Conservation (phyloP, 2,888 invertebrate genomes). For the Hermaeophaga mercurialis region DNA sequence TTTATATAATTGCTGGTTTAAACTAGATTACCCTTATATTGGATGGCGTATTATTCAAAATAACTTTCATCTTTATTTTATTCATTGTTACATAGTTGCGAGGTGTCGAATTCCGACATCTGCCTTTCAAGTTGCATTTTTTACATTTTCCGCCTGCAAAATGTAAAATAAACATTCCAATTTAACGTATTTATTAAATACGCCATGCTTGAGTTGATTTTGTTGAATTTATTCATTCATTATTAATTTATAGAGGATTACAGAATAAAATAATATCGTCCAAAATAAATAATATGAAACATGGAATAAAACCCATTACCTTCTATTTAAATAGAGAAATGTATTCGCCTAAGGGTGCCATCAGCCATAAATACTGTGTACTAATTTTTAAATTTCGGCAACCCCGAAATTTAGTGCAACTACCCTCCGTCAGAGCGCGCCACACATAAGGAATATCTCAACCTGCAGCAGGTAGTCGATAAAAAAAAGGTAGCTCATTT, state of each 20-base stretch:
- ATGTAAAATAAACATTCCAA: no score
- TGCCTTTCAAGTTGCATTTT: no score
- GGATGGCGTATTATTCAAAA: neutral
- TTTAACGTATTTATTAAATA: no score
- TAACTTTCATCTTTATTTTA: neutral
- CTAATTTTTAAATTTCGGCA: slow-evolving; percentile 53
- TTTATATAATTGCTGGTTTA: slow-evolving; percentile 13
- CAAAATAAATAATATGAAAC: no score
- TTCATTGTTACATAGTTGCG: neutral
- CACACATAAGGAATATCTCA: slow-evolving; percentile 7
- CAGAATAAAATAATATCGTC: no score
- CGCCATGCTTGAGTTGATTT: no score
- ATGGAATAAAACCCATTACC: no score
- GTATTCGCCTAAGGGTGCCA: neutral
- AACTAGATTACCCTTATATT: slow-evolving; percentile 22
- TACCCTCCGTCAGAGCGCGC: slow-evolving; percentile 47
- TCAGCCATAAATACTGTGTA: slow-evolving; percentile 46
- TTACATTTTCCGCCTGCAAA: no score
- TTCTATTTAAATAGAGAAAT: no score
- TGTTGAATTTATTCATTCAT: no score
- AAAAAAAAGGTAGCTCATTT: slow-evolving; percentile 15
- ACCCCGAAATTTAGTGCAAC: slow-evolving; percentile 49
- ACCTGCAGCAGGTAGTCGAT: neutral
- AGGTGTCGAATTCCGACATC: slow-evolving; percentile 1
- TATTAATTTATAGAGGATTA: no score